Evolutionary conservation across 1,140 invertebrate species (phyloP), one percentile per base, ranked within the genome.

Genomic region (Coenobita brevimanus): DNA sequence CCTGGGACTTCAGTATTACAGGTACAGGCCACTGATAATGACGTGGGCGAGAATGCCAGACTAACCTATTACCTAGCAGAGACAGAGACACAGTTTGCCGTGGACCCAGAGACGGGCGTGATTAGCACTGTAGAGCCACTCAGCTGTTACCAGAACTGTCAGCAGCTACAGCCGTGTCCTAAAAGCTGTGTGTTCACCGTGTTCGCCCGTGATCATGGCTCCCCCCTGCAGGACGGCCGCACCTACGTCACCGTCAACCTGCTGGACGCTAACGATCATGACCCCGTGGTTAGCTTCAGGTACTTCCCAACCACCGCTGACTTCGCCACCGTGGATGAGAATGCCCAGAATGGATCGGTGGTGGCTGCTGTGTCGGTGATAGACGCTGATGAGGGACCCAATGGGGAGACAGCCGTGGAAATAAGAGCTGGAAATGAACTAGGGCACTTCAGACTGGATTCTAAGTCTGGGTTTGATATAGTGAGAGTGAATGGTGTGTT

Each of bases 161-260:
- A 96, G 0, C 95, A 95, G 88, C 92, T 86, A 93, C 93, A 87
- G 21, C 94, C 94, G 41, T 97, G 96, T 92, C 94, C 96, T 38
- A 97, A 97, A 93, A 97, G 96, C 92, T 99, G 98, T 93, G 97
- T 99, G 13, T 97, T 99, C 91, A 98, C 97, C 0, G 96, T 99
- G 0, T 97, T 97, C 92, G 98, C 98, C 15, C 94, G 96, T 73
- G 98, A 99, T 93, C 96, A 98, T 91, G 98, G 98, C 0, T 95
- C 95, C 8, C 97, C 97, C 0, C 93, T 96, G 46, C 97, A 98
- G 92, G 96, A 97, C 92, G 97, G 97, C 3, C 94, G 98, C 60
- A 97, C 98, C 30, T 99, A 99, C 93, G 97, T 99, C 0, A 98
- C 97, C 3, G 97, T 99, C 0, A 98, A 97, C 93, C 93, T 99